A percentile compares a stretch with the other conserved stretches of the same genome.
These are phyloP conservation scores for Diplosoma virens DNA, from an alignment of 23 tunicate genomes.

Conservation along the genomic window DNA sequence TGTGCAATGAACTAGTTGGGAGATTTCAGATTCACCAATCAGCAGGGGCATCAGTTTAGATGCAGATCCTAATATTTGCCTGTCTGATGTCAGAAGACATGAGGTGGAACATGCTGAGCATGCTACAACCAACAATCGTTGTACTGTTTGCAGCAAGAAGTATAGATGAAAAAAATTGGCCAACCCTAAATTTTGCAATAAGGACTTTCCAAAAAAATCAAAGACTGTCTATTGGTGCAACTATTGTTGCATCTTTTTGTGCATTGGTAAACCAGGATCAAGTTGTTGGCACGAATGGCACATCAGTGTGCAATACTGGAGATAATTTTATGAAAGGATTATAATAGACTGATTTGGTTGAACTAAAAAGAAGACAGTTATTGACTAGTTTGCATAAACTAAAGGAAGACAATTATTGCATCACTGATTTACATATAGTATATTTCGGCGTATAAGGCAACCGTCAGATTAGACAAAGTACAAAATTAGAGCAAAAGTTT, in stretches of 20 bases:
- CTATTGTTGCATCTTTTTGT: slow-evolving; percentile 18
- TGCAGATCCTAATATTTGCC: slow-evolving; percentile 19
- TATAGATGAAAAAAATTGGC: slow-evolving; percentile 17
- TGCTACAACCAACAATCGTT: slow-evolving; percentile 4
- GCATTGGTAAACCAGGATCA: slow-evolving; percentile 21
- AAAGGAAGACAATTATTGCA: neutral
- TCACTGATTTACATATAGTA: too few relatives aligned
- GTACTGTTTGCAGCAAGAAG: slow-evolving; percentile 22
- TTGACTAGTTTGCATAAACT: neutral
- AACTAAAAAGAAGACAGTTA: neutral
- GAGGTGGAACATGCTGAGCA: slow-evolving; percentile 10
- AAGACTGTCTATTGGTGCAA: slow-evolving; percentile 1
- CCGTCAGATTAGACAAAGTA: too few relatives aligned
- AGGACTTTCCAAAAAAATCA: slow-evolving; percentile 1
- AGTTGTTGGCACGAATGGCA: slow-evolving; percentile 23
- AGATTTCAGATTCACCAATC: slow-evolving; percentile 19
- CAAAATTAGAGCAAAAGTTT: too few relatives aligned
- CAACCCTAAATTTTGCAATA: neutral
- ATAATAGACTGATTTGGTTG: neutral
- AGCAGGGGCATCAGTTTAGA: slow-evolving; percentile 17
- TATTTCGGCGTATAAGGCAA: too few relatives aligned
- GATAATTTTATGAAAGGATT: neutral
- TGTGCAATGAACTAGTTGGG: slow-evolving; percentile 20
- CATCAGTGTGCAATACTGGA: slow-evolving; percentile 16
- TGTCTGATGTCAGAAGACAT: slow-evolving; percentile 24